Base-by-base conservation (phyloP, 92 coral and sea anemone species). In the Nematostella vectensis region DNA sequence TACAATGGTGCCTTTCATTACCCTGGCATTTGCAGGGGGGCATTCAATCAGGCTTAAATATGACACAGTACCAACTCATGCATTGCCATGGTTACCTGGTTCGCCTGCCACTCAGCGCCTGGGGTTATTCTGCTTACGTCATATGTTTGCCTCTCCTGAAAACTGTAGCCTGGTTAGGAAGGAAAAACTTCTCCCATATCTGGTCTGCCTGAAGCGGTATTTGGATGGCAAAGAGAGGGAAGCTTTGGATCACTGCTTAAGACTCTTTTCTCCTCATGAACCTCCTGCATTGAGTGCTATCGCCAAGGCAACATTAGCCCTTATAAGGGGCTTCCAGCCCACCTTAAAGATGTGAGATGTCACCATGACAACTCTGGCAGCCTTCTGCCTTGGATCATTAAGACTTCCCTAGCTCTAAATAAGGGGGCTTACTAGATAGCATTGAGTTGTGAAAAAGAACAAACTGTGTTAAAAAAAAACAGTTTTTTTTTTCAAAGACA, bases 1-100 rank as follows among this genome's bases (percentile, higher is more conserved):
- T 0, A 80, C 75, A 2, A 52, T 85, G 77, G 59, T 67, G 18
- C 95, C 95, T 9, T 85, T 85, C 63, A 71, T 80, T 6, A 69
- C 75, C 54, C 53, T 85, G 54, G 81, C 76, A 43, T 85, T 85
- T 67, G 78, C 95, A 20, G 88, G 95, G 27, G 78, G 75, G 16
- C 42, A 8, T 36, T 36, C 8, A 8, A 36, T 15, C 42, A 36
- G 42, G 15, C 42, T 36, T 36, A 15, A 8, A 36, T 15, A 8
- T 36, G 15, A 36, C 15, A 36, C 42, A 8, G 15, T 15, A 8
- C 9, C 42, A 8, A 36, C 9, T 36, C 42, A 36, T 15, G 15
- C 42, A 36, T 36, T 36, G 42, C 8, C 42, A 36, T 36, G 18
- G 22, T 40, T 48, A 69, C 78, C 69, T 16, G 95, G 95, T 6